Evolutionary conservation across 1,140 invertebrate species (phyloP).

Genomic region (Neodiprion virginianus): DNA sequence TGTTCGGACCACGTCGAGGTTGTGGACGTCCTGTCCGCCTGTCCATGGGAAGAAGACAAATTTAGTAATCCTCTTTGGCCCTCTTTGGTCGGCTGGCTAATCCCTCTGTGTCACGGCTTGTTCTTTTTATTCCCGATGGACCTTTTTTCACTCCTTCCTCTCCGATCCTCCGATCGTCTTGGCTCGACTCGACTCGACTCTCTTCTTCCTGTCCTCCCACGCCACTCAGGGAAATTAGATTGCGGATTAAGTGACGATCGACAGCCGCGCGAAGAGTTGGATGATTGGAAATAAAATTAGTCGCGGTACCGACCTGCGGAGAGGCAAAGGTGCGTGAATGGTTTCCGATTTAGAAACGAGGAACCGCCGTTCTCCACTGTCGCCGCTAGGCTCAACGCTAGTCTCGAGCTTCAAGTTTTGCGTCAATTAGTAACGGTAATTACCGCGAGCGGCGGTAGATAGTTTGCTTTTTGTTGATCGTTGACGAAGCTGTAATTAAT

Average conservation of each 20-base stretch:
- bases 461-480: conserved; percentile 5
- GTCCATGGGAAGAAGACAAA: conserved; percentile 44
- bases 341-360: neutral
- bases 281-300: too few species aligned
- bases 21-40: conserved; percentile 12
- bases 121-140: conserved; percentile 30
- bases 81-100: conserved; percentile 61
- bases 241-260: conserved; percentile 33
- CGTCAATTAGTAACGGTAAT: conserved; percentile 2
- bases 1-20: too few species aligned
- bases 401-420: neutral
- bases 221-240: conserved; percentile 47
- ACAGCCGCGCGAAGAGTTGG: conserved; percentile 28
- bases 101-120: conserved; percentile 53
- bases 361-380: neutral
- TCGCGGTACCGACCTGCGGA: neutral
- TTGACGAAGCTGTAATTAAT: conserved; percentile 14
- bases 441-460: neutral
- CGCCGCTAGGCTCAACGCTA: too few species aligned
- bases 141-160: conserved; percentile 36
- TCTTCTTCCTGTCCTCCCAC: conserved; percentile 37
- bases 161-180: conserved; percentile 24
- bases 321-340: neutral
- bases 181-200: conserved; percentile 20
- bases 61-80: conserved; percentile 62